A percentile compares a stretch with the other conserved stretches of the same genome.
Evolutionary conservation across 1,140 invertebrate genomes (phyloP).

Genomic region (Temnothorax longispinosus): DNA sequence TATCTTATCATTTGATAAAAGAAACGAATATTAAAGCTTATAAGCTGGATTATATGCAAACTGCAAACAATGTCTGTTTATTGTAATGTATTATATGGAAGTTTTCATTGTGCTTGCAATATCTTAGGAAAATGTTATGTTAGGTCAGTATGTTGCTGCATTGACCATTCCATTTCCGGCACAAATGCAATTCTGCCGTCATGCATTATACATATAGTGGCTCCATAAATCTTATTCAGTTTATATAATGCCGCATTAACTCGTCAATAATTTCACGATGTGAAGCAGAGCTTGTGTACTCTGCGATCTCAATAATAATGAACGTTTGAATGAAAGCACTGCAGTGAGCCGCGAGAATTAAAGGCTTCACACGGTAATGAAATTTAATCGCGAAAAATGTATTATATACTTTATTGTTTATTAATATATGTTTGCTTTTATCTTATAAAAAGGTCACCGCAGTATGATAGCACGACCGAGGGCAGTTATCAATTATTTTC

Average conservation of each 20-base stretch:
- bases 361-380: conserved; percentile 8
- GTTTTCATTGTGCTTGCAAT: not conserved
- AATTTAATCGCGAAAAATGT: not conserved
- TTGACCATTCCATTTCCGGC: not conserved
- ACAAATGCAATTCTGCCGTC: conserved; percentile 5
- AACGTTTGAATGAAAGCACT: not conserved
- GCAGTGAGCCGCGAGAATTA: not conserved
- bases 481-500: not conserved
- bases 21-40: not conserved
- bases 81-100: not conserved
- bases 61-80: not conserved
- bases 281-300: not conserved
- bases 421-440: not conserved
- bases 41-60: not conserved
- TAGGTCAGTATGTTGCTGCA: not conserved
- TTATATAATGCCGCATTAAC: not conserved
- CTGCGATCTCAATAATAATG: not conserved
- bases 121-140: not conserved
- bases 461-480: not conserved
- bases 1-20: conserved; percentile 37
- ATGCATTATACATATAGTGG: not conserved
- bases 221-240: conserved; percentile 4
- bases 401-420: conserved; percentile 18
- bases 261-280: conserved; percentile 22
- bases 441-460: not conserved